Percentiles rank a stretch among this genome's conserved stretches.
phyloP scores from a whole-genome alignment of 2,113 vertebrate species.

The Cettia cetti region DNA sequence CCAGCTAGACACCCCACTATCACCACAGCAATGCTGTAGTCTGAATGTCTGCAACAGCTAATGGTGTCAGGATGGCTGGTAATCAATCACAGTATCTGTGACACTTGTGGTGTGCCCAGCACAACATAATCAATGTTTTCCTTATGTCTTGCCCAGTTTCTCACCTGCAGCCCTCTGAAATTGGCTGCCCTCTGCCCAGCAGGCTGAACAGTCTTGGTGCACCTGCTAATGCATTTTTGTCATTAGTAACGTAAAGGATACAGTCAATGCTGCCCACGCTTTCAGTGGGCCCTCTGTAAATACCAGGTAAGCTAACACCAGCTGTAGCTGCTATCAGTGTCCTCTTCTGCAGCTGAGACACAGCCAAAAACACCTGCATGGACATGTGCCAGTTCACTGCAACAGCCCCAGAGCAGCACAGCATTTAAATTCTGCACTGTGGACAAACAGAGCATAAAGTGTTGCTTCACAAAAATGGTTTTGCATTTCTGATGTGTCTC shows the following conservation, averaged over 20 bases:
- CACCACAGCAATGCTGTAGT: neutral
- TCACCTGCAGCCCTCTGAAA: neutral
- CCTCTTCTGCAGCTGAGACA: neutral
- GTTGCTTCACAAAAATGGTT: neutral
- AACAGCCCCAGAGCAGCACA: neutral
- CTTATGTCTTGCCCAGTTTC: neutral
- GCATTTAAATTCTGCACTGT: neutral
- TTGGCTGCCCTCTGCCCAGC: neutral
- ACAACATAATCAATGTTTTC: neutral
- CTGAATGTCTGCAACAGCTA: neutral
- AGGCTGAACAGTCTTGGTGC: neutral
- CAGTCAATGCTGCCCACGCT: neutral
- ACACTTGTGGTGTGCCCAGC: neutral
- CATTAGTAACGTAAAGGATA: neutral
- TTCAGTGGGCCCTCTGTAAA: neutral
- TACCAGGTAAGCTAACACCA: neutral
- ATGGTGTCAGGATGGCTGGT: neutral
- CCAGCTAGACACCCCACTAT: neutral
- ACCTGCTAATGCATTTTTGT: neutral
- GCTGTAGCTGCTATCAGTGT: neutral
- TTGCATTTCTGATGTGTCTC: neutral
- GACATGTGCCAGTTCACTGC: neutral
- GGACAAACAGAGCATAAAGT: neutral
- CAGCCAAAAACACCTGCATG: neutral
- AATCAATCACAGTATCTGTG: neutral